Evolutionary conservation across 2,113 vertebrate species (phyloP).

Genomic region (Notothenia coriiceps): DNA sequence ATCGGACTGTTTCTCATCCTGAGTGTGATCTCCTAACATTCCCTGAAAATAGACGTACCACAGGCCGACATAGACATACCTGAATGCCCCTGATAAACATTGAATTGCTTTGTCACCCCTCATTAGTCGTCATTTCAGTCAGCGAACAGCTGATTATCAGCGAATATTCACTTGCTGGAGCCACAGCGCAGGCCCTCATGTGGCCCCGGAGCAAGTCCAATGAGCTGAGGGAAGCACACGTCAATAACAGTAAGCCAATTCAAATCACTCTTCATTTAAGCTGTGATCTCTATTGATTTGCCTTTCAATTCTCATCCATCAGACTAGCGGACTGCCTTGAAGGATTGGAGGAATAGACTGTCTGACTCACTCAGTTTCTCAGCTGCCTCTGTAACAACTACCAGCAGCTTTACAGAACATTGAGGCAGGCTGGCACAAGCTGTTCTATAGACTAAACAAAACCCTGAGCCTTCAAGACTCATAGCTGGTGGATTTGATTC

Average conservation of each 20-base stretch:
- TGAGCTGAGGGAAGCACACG: conserved; percentile 51
- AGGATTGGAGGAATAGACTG: conserved; percentile 42
- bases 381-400: conserved; percentile 31
- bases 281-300: conserved; percentile 84
- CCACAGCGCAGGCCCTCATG: conserved; percentile 8
- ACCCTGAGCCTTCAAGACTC: neutral
- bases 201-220: conserved; percentile 56
- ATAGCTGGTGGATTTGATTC: conserved; percentile 26
- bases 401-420: conserved; percentile 37
- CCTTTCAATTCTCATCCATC: conserved; percentile 81
- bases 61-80: conserved; percentile 3
- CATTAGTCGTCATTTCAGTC: conserved; percentile 59
- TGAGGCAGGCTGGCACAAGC: conserved; percentile 32
- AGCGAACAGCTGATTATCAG: conserved; percentile 55
- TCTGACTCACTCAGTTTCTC: conserved; percentile 43
- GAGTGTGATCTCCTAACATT: conserved; percentile 30
- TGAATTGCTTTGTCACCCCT: conserved; percentile 69
- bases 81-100: conserved; percentile 45
- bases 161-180: conserved; percentile 53
- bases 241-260: conserved; percentile 84
- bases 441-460: conserved; percentile 31
- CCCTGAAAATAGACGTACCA: conserved; percentile 22
- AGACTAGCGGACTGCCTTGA: conserved; percentile 61
- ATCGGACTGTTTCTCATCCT: conserved; percentile 39
- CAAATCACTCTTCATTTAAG: conserved; percentile 85